Base-by-base conservation (phyloP, 2,113 vertebrate species). In the Sphyrna mokarran region DNA sequence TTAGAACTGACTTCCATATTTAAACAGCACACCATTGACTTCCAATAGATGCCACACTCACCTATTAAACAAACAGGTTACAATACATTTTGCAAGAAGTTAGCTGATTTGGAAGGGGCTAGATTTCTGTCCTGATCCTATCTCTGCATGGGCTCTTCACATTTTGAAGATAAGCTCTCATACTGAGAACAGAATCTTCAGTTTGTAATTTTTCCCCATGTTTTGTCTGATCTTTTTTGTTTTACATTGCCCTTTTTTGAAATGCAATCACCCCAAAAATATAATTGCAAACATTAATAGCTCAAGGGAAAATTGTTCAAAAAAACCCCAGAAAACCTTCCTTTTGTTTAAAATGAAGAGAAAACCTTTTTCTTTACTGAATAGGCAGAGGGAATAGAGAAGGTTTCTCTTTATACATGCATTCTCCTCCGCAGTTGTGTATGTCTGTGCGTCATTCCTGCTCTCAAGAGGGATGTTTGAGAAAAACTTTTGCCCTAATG, bases 401-500 rank as follows among this genome's bases (percentile, higher is more conserved):
- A 22, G 61, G 18, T 18, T 72, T 95, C 0, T 43, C 69, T 95
- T 95, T 95, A 26, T 54, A 72, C 69, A 48, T 95, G 33, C 69
- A 48, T 22, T 54, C 94, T 72, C 94, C 94, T 95, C 94, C 40
- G 69, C 94, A 95, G 37, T 20, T 43, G 33, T 72, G 23, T 95
- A 23, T 70, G 69, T 95, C 40, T 72, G 40, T 95, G 94, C 68
- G 94, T 95, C 94, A 95, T 72, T 54, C 23, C 22, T 48, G 20
- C 94, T 72, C 94, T 95, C 94, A 54, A 48, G 94, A 95, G 40
- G 69, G 68, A 33, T 14, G 63, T 29, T 23, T 72, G 40, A 68
- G 68, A 72, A 48, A 94, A 48, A 72, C 93, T 54, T 61, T 58
- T 95, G 69, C 94, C 66, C 94, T 16, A 72, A 95, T 95, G 68